These are phyloP conservation scores for Mormoops blainvillei DNA, from an alignment of 2,113 vertebrate species.

Conservation along the genomic window DNA sequence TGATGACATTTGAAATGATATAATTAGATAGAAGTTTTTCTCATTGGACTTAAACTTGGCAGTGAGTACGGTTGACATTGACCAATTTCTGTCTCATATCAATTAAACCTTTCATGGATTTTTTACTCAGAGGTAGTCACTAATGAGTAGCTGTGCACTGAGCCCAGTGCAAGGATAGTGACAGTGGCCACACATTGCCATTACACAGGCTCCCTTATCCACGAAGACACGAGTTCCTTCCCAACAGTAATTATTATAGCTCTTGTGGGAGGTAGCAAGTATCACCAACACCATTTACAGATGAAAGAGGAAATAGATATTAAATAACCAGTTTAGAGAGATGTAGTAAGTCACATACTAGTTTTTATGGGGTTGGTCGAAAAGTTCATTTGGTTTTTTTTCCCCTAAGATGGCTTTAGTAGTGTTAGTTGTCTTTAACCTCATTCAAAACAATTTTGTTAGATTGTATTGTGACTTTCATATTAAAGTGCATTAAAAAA, in stretches of 20 bases:
- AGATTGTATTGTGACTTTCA: too few species aligned
- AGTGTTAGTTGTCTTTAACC: too few species aligned
- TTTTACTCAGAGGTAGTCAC: conserved; percentile 45
- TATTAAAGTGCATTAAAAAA: too few species aligned
- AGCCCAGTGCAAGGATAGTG: conserved; percentile 56
- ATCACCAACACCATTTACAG: conserved; percentile 49
- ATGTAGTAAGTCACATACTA: not conserved
- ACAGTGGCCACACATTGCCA: conserved; percentile 37
- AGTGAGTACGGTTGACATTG: conserved; percentile 52
- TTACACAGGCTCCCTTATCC: conserved; percentile 45
- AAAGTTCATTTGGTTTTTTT: too few species aligned
- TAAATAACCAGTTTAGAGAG: not conserved
- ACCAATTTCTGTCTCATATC: conserved; percentile 59
- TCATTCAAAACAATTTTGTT: too few species aligned
- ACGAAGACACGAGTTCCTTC: conserved; percentile 41
- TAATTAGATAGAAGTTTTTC: conserved; percentile 55
- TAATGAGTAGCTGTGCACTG: conserved; percentile 59
- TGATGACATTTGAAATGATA: conserved; percentile 17
- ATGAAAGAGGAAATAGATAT: conserved; percentile 26
- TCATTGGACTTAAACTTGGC: conserved; percentile 47
- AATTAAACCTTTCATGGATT: conserved; percentile 59
- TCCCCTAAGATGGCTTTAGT: too few species aligned
- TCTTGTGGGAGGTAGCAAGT: conserved; percentile 36
- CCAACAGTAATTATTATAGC: conserved; percentile 58
- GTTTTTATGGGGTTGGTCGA: not conserved